These are phyloP conservation scores for Plecotus auritus DNA, from an alignment of 2,113 vertebrate species.

Conservation along the genomic window DNA sequence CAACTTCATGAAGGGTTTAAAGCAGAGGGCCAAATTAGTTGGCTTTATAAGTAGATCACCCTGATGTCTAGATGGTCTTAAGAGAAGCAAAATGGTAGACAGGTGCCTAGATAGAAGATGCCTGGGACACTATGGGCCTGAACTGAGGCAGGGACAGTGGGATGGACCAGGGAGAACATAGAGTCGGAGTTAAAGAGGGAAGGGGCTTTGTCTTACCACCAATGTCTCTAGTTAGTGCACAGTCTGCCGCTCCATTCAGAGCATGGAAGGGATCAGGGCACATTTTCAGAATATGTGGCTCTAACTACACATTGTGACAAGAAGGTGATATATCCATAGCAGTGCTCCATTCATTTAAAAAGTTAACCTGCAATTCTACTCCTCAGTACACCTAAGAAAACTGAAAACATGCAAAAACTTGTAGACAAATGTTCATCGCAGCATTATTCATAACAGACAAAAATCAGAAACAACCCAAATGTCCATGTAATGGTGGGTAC, in stretches of 20 bases:
- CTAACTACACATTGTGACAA: not conserved
- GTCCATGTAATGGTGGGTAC: not conserved
- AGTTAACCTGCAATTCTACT: not conserved
- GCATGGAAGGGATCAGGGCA: not conserved
- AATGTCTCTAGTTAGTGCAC: no score
- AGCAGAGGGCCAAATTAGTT: not conserved
- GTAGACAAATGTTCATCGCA: not conserved
- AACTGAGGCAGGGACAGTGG: not conserved
- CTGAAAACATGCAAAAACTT: not conserved
- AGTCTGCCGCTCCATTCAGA: not conserved
- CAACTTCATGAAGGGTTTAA: not conserved
- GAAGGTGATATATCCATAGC: not conserved
- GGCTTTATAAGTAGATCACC: not conserved
- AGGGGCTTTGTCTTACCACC: not conserved
- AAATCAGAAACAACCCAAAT: not conserved
- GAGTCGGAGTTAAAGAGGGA: not conserved
- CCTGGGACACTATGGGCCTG: not conserved
- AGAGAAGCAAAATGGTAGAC: not conserved
- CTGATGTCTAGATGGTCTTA: not conserved
- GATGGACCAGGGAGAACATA: not conserved
- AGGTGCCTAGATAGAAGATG: not conserved
- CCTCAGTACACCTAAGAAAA: not conserved
- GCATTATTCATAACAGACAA: not conserved
- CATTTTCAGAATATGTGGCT: not conserved
- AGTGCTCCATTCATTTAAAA: not conserved